Conservation (phyloP, 1,140 invertebrate species). For the Drosophila suzukii region DNA sequence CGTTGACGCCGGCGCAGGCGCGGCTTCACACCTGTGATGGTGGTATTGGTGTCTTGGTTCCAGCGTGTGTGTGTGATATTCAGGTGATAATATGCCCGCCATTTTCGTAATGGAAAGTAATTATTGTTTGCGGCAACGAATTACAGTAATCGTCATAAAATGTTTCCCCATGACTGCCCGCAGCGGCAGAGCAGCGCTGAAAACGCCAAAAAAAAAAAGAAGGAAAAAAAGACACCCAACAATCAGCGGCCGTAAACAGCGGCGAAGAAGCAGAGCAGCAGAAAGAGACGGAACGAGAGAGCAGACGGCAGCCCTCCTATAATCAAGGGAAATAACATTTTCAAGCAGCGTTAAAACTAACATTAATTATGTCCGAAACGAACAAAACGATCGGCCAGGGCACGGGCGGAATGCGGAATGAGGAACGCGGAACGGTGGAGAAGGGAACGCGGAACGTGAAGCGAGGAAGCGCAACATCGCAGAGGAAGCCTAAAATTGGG, state of each 20-base stretch:
- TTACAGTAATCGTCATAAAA: constrained; percentile 85
- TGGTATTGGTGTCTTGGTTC: constrained; percentile 5
- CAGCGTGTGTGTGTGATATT: constrained; percentile 70
- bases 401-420: constrained; percentile 11
- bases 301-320: constrained; percentile 69
- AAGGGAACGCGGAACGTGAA: neutral
- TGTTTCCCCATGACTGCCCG: constrained; percentile 84
- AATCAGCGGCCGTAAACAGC: constrained; percentile 79
- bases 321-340: constrained; percentile 85
- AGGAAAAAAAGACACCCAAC: constrained; percentile 52
- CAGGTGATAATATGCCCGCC: constrained; percentile 84
- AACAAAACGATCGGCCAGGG: constrained; percentile 70
- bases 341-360: constrained; percentile 84
- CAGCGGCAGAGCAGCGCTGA: constrained; percentile 56
- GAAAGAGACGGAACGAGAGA: constrained; percentile 17
- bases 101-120: constrained; percentile 85
- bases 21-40: constrained; percentile 28
- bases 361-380: constrained; percentile 84
- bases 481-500: constrained; percentile 14
- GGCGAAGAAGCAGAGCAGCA: constrained; percentile 39
- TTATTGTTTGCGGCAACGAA: constrained; percentile 84
- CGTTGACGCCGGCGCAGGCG: constrained; percentile 20
- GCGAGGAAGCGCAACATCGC: neutral
- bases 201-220: constrained; percentile 36
- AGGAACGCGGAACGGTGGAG: neutral